Conservation (phyloP, 2,113 vertebrate species). For the Fregata magnificens region DNA sequence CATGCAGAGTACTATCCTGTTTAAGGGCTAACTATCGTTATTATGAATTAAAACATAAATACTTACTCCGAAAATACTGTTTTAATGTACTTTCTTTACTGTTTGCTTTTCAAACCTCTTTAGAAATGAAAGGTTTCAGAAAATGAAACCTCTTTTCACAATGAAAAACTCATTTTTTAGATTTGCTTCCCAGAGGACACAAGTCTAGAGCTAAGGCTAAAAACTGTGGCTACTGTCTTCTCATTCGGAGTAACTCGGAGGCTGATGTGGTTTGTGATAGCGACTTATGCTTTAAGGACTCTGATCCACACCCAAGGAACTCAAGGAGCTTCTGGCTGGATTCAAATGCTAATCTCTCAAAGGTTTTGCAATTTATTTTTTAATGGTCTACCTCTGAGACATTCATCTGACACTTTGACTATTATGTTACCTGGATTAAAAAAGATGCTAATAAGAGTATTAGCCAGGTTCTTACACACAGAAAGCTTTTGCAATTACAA, state of each 20-base stretch:
- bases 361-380: conserved; percentile 75
- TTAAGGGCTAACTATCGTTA: neutral
- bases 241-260: conserved; percentile 23
- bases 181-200: conserved; percentile 4
- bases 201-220: neutral
- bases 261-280: conserved; percentile 9
- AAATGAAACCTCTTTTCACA: neutral
- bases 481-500: conserved; percentile 66
- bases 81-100: neutral
- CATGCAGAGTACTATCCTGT: neutral
- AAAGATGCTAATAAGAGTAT: conserved; percentile 68
- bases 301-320: conserved; percentile 35
- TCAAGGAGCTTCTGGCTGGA: conserved; percentile 63
- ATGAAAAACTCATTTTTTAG: neutral
- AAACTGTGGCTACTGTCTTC: conserved; percentile 9
- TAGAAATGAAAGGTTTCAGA: conserved; percentile 21
- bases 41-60: neutral
- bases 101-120: neutral
- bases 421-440: conserved; percentile 73
- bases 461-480: conserved; percentile 61
- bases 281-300: conserved; percentile 15
- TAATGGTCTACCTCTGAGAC: conserved; percentile 76
- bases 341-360: conserved; percentile 70
- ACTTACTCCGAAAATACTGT: neutral
- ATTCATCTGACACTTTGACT: conserved; percentile 59